Conservation (phyloP, 2,113 vertebrate species). For the Corythornis cristatus region DNA sequence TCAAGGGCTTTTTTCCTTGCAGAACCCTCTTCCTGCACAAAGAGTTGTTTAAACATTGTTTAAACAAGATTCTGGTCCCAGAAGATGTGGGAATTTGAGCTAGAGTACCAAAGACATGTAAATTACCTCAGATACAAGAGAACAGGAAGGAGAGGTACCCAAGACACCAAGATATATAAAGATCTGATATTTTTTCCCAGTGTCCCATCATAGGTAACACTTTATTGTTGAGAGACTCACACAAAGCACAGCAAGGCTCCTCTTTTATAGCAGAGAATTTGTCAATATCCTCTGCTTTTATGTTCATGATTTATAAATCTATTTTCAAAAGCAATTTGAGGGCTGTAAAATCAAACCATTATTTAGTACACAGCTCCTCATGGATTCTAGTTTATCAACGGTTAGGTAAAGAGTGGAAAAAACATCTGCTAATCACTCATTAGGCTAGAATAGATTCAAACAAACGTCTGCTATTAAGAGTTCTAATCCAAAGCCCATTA, state of each 20-base stretch:
- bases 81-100: neutral
- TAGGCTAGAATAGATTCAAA: slow-evolving; percentile 26
- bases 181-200: neutral
- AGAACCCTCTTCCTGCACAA: neutral
- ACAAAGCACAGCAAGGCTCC: slow-evolving; percentile 20
- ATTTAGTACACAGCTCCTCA: slow-evolving; percentile 19
- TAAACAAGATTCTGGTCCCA: neutral
- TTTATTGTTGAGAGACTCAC: slow-evolving; percentile 5
- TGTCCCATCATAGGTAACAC: neutral
- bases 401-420: slow-evolving; percentile 9
- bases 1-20: neutral
- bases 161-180: neutral
- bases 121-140: neutral
- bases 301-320: slow-evolving; percentile 29
- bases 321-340: slow-evolving; percentile 32
- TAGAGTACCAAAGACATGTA: neutral
- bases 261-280: slow-evolving; percentile 23
- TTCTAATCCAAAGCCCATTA: slow-evolving; percentile 31
- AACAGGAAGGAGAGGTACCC: neutral
- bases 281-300: slow-evolving; percentile 22
- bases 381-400: slow-evolving; percentile 1
- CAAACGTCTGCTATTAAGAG: slow-evolving; percentile 21
- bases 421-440: slow-evolving; percentile 47
- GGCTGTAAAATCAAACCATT: slow-evolving; percentile 30
- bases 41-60: neutral